Base-by-base conservation (phyloP, 2,888 invertebrate genomes). In the Lamellibrachia satsuma region DNA sequence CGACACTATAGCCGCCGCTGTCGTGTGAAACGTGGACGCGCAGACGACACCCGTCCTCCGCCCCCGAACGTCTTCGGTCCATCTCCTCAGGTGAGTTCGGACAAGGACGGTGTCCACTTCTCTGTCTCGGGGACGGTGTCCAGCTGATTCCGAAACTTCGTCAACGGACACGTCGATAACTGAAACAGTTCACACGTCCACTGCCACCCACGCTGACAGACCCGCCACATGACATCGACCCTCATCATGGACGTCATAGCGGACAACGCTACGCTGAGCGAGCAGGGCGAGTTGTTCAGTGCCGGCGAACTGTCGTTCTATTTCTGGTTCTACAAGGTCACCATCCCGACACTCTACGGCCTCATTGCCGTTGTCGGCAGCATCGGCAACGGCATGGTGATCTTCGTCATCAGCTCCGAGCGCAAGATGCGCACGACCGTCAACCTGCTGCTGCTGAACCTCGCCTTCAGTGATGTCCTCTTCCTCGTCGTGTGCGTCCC, bases 401-500 rank as follows among this genome's bases (percentile, higher is more conserved):
- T 93, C 51, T 60, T 92, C 11, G 93, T 94, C 51, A 94, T 94
- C n/a, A 15, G 93, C 22, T 91, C 92, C 27, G 91, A 93, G 60
- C 57, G 91, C 22, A 93, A 94, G 51, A 93, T 94, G 93, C 60
- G 93, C 51, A 93, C 92, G 52, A 92, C 93, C 52, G 91, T 94
- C 7, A 93, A 93, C 92, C 51, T 94, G 3, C 91, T 93, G 39
- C 93, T 94, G 60, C 93, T 94, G 51, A 94, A 94, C 92, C 92
- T 94, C 27, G 94, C 94, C 92, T 57, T 94, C 91, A 91, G 93
- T 39, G 94, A 94, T 90, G n/a, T 94, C 11, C 90, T 90, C 15
- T 94, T 94, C 93, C 92, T 94, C 90, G 90, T 93, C 9, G 60
- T 94, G 39, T 94, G 94, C 91, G 93, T 94, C 1, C 94, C 94